Conservation (phyloP, 1,140 invertebrate species). For the Sesamia nonagrioides region DNA sequence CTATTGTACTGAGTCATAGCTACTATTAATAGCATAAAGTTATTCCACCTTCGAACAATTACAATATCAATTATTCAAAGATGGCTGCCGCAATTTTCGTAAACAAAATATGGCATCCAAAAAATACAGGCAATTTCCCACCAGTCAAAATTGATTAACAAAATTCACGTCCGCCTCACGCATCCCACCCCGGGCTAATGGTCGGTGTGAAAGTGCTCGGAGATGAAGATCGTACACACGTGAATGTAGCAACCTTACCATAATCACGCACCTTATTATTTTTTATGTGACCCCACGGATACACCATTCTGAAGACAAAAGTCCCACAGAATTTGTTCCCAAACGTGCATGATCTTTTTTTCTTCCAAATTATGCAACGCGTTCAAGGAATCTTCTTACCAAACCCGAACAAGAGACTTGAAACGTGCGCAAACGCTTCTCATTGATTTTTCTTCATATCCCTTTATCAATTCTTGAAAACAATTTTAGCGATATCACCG, state of each 20-base stretch:
- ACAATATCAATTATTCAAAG: background rate
- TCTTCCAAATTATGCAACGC: conserved; percentile 22
- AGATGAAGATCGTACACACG: conserved; percentile 72
- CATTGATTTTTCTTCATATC: conserved; percentile 11
- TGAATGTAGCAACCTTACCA: conserved; percentile 61
- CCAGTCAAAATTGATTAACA: conserved; percentile 60
- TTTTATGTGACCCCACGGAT: conserved; percentile 75
- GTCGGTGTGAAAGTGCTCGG: conserved; percentile 65
- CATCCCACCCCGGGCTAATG: conserved; percentile 61
- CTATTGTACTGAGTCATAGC: background rate
- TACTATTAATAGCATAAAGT: background rate
- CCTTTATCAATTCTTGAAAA: conserved; percentile 40
- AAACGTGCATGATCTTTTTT: conserved; percentile 9
- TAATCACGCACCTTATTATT: conserved; percentile 81
- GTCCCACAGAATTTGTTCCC: conserved; percentile 17
- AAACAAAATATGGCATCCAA: background rate
- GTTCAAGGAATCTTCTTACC: conserved; percentile 27
- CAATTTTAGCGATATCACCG: conserved; percentile 10
- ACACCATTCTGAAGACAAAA: conserved; percentile 29
- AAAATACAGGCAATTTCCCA: conserved; percentile 24
- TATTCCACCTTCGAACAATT: background rate
- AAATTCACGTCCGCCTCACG: conserved; percentile 66
- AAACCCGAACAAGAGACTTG: conserved; percentile 6
- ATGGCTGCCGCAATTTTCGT: background rate
- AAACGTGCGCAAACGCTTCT: conserved; percentile 28